Conservation (phyloP, 2,888 invertebrate genomes). For the Bedellia somnulentella region DNA sequence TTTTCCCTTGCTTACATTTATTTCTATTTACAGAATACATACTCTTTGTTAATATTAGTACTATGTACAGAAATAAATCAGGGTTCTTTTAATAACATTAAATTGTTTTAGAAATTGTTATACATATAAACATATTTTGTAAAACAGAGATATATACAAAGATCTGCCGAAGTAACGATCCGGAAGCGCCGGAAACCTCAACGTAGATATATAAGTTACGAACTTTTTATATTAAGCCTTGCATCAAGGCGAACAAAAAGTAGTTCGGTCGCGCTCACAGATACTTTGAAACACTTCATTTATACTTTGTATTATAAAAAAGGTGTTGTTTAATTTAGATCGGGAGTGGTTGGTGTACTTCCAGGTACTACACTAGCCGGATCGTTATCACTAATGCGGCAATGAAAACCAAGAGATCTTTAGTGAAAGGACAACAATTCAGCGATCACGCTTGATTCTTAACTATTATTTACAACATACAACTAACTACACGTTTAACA, state of each 20-base stretch:
- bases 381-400: too few species aligned
- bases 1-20: too few species aligned
- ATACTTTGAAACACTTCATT: conserved; percentile 36
- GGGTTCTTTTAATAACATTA: conserved; percentile 6
- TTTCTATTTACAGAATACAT: conserved; percentile 2
- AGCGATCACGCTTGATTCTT: conserved; percentile 40
- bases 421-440: conserved; percentile 59
- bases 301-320: conserved; percentile 55
- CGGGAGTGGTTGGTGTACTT: too few species aligned
- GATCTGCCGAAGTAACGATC: conserved; percentile 50
- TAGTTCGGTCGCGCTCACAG: conserved; percentile 20
- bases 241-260: conserved; percentile 47
- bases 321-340: not conserved
- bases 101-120: conserved; percentile 9
- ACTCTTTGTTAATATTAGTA: not conserved
- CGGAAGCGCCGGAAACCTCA: conserved; percentile 29
- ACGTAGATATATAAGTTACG: conserved; percentile 4
- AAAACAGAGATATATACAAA: conserved; percentile 48
- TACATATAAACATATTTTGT: conserved; percentile 13
- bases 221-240: conserved; percentile 15
- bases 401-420: conserved; percentile 59
- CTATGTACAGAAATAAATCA: not conserved
- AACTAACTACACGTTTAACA: too few species aligned
- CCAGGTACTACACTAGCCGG: too few species aligned
- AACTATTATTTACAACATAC: too few species aligned